Conservation (phyloP, 2,797 vertebrate genomes). For the Taeniopygia guttata region DNA sequence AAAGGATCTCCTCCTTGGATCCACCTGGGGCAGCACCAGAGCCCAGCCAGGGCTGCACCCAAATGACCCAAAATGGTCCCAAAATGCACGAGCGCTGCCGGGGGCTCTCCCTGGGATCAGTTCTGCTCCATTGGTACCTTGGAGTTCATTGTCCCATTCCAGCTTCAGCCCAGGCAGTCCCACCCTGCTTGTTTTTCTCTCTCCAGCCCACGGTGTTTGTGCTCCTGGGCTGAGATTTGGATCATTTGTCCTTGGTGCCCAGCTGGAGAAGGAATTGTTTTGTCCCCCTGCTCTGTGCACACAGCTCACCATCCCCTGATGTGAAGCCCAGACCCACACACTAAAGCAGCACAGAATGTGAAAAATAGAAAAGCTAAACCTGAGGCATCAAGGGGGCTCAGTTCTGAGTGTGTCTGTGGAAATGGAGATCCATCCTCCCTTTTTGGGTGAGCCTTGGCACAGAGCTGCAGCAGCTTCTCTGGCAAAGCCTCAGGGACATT, state of each 20-base stretch:
- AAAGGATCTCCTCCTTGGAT: not conserved
- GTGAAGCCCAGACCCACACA: not conserved
- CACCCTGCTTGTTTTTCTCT: too few species aligned
- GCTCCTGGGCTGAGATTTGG: too few species aligned
- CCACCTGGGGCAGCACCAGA: not conserved
- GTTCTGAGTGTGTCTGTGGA: not conserved
- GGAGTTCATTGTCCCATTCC: too few species aligned
- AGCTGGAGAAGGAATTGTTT: too few species aligned
- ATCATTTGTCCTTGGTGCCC: too few species aligned
- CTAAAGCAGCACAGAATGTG: not conserved
- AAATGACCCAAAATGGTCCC: too few species aligned
- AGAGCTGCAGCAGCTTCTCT: not conserved
- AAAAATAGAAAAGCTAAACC: not conserved
- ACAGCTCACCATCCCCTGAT: not conserved
- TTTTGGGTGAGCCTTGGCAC: not conserved
- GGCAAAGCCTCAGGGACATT: not conserved
- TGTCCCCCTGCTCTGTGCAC: not conserved
- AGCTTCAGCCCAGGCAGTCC: too few species aligned
- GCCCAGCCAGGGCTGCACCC: too few species aligned
- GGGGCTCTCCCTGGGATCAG: too few species aligned
- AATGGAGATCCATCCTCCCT: not conserved
- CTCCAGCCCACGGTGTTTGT: too few species aligned
- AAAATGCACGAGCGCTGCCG: too few species aligned
- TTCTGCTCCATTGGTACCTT: too few species aligned
- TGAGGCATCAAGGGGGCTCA: not conserved